Conservation (phyloP, 2,113 vertebrate species). For the Antennarius striatus region DNA sequence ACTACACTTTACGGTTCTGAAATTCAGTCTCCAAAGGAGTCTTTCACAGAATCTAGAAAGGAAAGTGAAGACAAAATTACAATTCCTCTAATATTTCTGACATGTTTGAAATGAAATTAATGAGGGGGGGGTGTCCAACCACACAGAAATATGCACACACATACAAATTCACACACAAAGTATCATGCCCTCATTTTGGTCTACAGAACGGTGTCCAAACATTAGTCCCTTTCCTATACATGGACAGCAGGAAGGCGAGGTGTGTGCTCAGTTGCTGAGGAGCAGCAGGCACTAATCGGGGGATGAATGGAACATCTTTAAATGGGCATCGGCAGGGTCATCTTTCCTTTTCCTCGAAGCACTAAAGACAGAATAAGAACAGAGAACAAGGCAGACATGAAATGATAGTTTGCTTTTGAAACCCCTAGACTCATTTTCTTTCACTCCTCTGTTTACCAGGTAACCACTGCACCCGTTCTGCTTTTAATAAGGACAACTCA, state of each 20-base stretch:
- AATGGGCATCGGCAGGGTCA: slow-evolving; percentile 79
- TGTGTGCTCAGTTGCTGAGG: slow-evolving; percentile 17
- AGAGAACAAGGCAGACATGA: background rate
- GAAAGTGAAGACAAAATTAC: slow-evolving; percentile 4
- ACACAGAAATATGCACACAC: background rate
- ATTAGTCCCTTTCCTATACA: slow-evolving; percentile 31
- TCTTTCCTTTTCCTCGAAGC: slow-evolving; percentile 76
- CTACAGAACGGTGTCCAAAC: slow-evolving; percentile 25
- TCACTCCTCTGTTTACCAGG: no score
- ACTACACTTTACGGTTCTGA: background rate
- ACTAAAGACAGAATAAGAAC: slow-evolving; percentile 59
- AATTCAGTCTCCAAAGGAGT: background rate
- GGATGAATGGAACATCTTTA: slow-evolving; percentile 38
- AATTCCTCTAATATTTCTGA: slow-evolving; percentile 19
- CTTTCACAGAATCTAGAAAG: background rate
- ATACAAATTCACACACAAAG: slow-evolving; percentile 14
- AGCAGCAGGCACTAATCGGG: slow-evolving; percentile 18
- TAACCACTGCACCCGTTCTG: no score
- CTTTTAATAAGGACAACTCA: no score
- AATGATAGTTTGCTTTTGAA: background rate
- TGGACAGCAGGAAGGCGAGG: slow-evolving; percentile 20
- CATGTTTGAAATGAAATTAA: slow-evolving; percentile 4
- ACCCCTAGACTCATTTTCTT: background rate
- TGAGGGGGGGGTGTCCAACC: slow-evolving; percentile 9
- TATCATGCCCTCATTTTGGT: slow-evolving; percentile 28